Conservation (phyloP, 2,888 invertebrate genomes). For the Thereva nobilitata region DNA sequence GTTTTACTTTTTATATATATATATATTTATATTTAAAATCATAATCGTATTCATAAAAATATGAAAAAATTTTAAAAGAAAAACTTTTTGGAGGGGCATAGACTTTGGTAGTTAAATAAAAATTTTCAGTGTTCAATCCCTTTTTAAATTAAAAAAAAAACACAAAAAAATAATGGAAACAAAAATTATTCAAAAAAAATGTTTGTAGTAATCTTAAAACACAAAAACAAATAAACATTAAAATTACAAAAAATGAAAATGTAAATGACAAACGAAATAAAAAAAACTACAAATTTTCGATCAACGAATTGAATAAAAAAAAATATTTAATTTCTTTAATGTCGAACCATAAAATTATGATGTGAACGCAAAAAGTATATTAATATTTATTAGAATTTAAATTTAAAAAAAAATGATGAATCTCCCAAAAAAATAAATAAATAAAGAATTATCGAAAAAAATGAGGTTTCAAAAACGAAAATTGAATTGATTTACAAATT, state of each 20-base stretch:
- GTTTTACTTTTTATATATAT: too few relatives aligned
- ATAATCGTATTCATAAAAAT: neutral
- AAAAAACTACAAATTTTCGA: constrained; percentile 25
- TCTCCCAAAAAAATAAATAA: constrained; percentile 12
- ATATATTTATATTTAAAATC: too few relatives aligned
- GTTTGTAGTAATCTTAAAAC: neutral
- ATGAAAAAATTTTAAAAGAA: constrained; percentile 6
- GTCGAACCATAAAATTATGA: too few relatives aligned
- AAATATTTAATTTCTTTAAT: constrained; percentile 18
- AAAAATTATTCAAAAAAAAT: constrained; percentile 21
- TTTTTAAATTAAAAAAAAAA: neutral
- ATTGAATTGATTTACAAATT: constrained; percentile 40
- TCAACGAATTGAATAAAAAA: constrained; percentile 38
- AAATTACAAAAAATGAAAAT: constrained; percentile 5
- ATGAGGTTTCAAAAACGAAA: constrained; percentile 42
- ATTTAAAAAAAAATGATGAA: constrained; percentile 9
- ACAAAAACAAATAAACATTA: constrained; percentile 15
- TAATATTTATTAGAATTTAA: neutral
- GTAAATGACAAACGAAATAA: neutral
- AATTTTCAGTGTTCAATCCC: constrained; percentile 37
- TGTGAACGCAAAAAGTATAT: neutral
- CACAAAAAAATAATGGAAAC: neutral
- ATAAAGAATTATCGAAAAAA: constrained; percentile 15
- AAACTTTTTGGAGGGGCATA: constrained; percentile 55
- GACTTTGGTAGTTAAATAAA: constrained; percentile 51